Evolutionary conservation across 2,888 invertebrate genomes (phyloP).

Genomic region (Chirona hameri): DNA sequence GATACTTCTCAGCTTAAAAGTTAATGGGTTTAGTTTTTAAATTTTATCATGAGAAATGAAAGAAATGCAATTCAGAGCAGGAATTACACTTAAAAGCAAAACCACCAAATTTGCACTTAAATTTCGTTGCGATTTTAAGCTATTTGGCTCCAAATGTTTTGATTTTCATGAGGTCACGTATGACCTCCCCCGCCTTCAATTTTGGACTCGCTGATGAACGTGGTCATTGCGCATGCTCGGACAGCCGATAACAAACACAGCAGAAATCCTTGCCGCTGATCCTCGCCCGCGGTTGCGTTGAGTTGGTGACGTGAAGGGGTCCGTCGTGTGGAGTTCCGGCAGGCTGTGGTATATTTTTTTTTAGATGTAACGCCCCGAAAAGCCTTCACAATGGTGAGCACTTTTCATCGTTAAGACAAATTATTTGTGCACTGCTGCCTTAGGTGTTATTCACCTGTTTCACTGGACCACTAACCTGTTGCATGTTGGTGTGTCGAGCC

Average conservation of each 20-base stretch:
- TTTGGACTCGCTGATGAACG: neutral
- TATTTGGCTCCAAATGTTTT: too few species aligned
- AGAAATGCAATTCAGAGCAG: too few species aligned
- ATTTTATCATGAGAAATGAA: too few species aligned
- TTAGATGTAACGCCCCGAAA: neutral
- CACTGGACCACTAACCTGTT: too few species aligned
- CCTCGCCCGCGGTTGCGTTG: neutral
- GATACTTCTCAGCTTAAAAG: too few species aligned
- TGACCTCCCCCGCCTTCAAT: neutral
- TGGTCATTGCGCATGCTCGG: constrained; percentile 13
- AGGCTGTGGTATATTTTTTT: neutral
- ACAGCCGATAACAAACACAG: constrained; percentile 27
- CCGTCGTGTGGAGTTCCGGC: neutral
- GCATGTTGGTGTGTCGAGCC: too few species aligned
- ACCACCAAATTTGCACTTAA: neutral
- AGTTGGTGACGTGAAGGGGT: neutral
- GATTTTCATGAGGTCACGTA: neutral
- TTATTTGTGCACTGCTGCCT: too few species aligned
- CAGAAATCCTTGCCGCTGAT: constrained; percentile 8
- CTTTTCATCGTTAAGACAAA: too few species aligned
- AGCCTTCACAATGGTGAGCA: neutral
- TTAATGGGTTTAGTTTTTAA: too few species aligned
- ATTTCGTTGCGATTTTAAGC: too few species aligned
- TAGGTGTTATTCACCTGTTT: too few species aligned
- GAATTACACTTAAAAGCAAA: too few species aligned